Percentiles rank a stretch among this genome's conserved stretches.
Evolutionary conservation across 2,888 invertebrate genomes (phyloP).

Genomic region (Ethmia dodecea): DNA sequence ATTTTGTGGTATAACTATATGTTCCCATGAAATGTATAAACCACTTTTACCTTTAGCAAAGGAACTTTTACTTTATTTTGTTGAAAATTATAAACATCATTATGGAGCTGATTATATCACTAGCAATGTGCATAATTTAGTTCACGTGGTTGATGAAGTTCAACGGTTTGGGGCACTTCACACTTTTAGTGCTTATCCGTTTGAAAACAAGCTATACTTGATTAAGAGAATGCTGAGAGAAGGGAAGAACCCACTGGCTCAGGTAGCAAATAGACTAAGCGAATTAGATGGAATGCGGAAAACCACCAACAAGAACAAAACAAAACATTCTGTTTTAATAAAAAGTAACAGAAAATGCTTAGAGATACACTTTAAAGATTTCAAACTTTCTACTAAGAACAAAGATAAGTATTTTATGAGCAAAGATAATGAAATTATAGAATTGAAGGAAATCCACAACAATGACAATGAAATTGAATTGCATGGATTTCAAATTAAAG

Average conservation of each 20-base stretch:
- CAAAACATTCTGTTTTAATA: too few relatives aligned
- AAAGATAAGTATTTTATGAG: slow-evolving; percentile 1
- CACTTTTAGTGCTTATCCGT: slow-evolving; percentile 6
- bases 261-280: background rate
- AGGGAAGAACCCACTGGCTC: background rate
- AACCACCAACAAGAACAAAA: too few relatives aligned
- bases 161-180: slow-evolving; percentile 3
- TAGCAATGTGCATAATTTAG: slow-evolving; percentile 2
- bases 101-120: slow-evolving; percentile 18
- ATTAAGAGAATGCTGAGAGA: slow-evolving; percentile 6
- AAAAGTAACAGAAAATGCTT: background rate
- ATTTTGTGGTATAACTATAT: slow-evolving; percentile 7
- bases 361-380: background rate
- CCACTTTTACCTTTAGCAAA: slow-evolving; percentile 3
- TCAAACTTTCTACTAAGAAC: background rate
- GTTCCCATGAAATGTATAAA: background rate
- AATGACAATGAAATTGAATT: background rate
- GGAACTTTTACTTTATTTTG: slow-evolving; percentile 7
- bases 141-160: slow-evolving; percentile 11
- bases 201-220: slow-evolving; percentile 2
- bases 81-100: slow-evolving; percentile 6
- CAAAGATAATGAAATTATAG: background rate
- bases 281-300: too few relatives aligned
- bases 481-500: background rate
- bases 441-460: background rate